Percentiles rank a stretch among this genome's conserved stretches.
Evolutionary conservation across 2,888 invertebrate species (phyloP).

Genomic region (Isoperla grammatica): DNA sequence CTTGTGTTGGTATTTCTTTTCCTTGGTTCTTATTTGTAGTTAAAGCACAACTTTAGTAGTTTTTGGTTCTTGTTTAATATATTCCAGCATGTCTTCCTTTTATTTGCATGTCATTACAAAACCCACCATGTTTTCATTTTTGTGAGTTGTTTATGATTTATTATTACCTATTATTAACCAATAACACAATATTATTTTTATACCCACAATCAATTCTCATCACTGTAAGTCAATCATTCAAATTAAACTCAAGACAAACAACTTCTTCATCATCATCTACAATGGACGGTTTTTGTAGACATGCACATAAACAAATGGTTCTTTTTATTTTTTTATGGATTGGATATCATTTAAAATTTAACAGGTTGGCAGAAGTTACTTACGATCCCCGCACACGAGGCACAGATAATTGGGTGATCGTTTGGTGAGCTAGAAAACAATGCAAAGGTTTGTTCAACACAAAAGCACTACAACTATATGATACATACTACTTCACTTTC

Average conservation of each 20-base stretch:
- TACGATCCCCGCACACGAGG: background rate
- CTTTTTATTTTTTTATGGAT: background rate
- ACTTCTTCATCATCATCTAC: too few relatives aligned
- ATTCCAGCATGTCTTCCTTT: constrained; percentile 21
- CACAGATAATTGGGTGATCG: constrained; percentile 5
- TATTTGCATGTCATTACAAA: constrained; percentile 22
- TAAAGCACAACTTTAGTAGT: too few relatives aligned
- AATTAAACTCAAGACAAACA: too few relatives aligned
- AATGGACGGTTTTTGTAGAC: background rate
- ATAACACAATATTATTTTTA: too few relatives aligned
- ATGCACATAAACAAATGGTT: constrained; percentile 1
- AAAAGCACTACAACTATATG: background rate
- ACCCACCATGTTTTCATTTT: constrained; percentile 21
- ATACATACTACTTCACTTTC: background rate
- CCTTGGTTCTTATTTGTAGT: too few relatives aligned
- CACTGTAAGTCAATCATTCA: too few relatives aligned
- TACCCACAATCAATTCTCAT: too few relatives aligned
- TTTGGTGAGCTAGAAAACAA: background rate
- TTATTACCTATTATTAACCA: too few relatives aligned
- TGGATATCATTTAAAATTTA: constrained; percentile 1
- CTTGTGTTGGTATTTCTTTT: background rate
- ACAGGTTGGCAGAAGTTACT: constrained; percentile 8
- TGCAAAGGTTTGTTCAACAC: background rate
- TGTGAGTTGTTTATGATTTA: background rate
- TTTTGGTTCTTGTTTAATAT: background rate